Evolutionary conservation across 1,140 invertebrate genomes (phyloP), one percentile per base, ranked within the genome.

Genomic region (Musca vetustissima): DNA sequence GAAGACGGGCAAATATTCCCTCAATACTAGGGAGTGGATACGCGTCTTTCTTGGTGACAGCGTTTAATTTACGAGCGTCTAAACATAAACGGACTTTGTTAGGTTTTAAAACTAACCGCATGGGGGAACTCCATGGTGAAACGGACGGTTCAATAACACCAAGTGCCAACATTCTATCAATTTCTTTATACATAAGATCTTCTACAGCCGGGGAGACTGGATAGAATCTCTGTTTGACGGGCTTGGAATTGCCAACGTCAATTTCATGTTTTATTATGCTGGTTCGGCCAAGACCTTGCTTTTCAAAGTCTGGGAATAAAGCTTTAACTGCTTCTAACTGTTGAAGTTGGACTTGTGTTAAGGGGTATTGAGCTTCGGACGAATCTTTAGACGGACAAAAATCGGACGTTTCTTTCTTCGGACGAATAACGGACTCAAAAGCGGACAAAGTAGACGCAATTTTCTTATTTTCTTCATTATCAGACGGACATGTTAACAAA

Each of bases 1-100:
- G 66, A 1, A 75, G 53, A 4, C 70, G 67, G 65, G 69, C 64
- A 9, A 76, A 66, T 13, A 76, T 72, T 4, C 68, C 69, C 11
- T 70, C 68, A 32, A 77, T 74, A 15, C 66, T 64, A 15, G 73
- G 76, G 14, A 79, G 50, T 6, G 75, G 70, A 47, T 71, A 71
- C 4, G 70, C 67, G 61, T 69, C 67, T 36, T 71, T 71, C 28
- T 36, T 36, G 14, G 61, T 71, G 7, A 64, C 73, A 0, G 50
- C 53, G 70, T 83, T 80, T 1, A 80, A 13, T 17, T 74, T 74
- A 7, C 80, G 52, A 52, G 67, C 78, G 68, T 81, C 76, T 0
- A 82, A 64, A 59, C 79, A 81, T n/a, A 80, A 71, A 0, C 78
- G 47, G 4, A 72, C 66, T 32, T 72, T 72, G 0, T 71, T 70